phyloP scores from a whole-genome alignment of 2,888 invertebrate genomes.

The Parapristionchus giblindavisi region DNA sequence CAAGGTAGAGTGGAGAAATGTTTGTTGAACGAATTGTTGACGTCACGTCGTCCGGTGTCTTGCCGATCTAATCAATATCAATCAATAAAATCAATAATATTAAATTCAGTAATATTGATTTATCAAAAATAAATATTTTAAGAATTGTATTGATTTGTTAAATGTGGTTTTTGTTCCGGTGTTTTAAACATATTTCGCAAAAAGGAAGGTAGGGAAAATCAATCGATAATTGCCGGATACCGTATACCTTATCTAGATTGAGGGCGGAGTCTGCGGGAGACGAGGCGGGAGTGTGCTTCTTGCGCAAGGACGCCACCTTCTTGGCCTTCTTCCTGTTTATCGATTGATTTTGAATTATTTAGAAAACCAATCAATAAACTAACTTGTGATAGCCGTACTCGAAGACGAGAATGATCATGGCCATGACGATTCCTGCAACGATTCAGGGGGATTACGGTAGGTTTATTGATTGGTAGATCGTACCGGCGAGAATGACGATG shows the following conservation, averaged over 20 bases:
- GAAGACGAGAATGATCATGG: conserved; percentile 80
- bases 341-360: no score
- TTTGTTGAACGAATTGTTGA: no score
- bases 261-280: conserved; percentile 23
- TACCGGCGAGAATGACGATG: conserved; percentile 89
- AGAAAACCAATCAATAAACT: neutral
- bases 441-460: neutral
- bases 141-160: neutral
- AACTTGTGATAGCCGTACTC: conserved; percentile 77
- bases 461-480: neutral
- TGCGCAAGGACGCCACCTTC: neutral
- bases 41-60: neutral
- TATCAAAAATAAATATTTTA: neutral
- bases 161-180: neutral
- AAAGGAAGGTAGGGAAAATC: neutral
- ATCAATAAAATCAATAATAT: no score
- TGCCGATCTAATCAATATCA: neutral
- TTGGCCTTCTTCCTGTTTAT: neutral
- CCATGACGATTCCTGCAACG: conserved; percentile 64
- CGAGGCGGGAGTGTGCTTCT: conserved; percentile 29
- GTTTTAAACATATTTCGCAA: neutral
- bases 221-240: no score
- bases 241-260: conserved; percentile 7
- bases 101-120: no score
- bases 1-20: no score